Evolutionary conservation across 2,888 invertebrate species (phyloP), one percentile per base, ranked within the genome.

Genomic region (Drosophila paranaensis): DNA sequence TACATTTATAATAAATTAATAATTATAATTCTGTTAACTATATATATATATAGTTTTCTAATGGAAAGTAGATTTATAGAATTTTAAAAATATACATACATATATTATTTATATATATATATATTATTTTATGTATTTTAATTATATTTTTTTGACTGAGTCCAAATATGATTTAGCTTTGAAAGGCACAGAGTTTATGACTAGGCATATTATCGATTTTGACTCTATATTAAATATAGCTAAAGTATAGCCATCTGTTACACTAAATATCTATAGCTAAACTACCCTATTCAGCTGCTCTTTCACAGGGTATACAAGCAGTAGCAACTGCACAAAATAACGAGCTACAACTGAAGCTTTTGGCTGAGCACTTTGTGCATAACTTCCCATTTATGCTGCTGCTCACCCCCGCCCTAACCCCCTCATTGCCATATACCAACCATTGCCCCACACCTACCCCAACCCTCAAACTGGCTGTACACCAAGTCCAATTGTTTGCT

Each of bases 291-390:
- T 9, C 2, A 14, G 10, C 3, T 6, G n/a, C 11, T 35, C 20
- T 0, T 0, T 39, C 50, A 40, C 48, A 55, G 79, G 71, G 79
- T 71, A 66, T 63, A 11, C 39, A 51, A 63, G 58, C 61, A 63
- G 75, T 10, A 63, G 71, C 39, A 79, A 58, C 65, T 68, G 79
- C 84, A 84, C 72, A 83, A 88, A 84, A 84, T 84, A 84, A 84
- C 89, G 87, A 84, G 89, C 82, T 84, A 87, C 84, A 82, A 70
- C 80, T 68, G 74, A 70, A 64, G 82, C 82, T 77, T 60, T 81
- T 67, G 83, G 81, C 84, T 77, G 88, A 88, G 82, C 82, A 84
- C 81, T 86, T 74, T 82, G 86, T 82, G 86, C 83, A 86, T 82
- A 83, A 83, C 87, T 88, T 86, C 39, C 80, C 80, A 79, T 79